phyloP scores from a whole-genome alignment of 2,888 invertebrate genomes.

The Spialia ferax region DNA sequence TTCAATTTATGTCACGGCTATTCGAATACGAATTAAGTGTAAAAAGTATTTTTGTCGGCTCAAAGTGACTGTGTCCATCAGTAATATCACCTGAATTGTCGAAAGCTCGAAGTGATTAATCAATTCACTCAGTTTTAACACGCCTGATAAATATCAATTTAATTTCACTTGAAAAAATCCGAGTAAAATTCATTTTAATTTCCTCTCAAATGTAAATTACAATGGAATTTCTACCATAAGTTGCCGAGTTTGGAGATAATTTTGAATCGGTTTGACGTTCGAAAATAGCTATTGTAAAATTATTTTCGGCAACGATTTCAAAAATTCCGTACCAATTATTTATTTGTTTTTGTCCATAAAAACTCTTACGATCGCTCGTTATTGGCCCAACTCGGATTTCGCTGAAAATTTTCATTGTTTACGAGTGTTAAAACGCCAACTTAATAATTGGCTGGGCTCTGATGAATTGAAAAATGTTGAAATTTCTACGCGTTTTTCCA shows the following conservation, averaged over 20 bases:
- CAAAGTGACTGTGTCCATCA: slow-evolving; percentile 8
- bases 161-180: slow-evolving; percentile 20
- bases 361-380: slow-evolving; percentile 48
- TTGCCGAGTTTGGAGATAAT: slow-evolving; percentile 5
- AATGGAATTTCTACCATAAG: slow-evolving; percentile 11
- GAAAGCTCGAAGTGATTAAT: slow-evolving; percentile 16
- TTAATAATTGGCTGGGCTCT: slow-evolving; percentile 42
- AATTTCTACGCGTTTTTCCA: not conserved
- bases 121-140: slow-evolving; percentile 25
- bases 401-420: slow-evolving; percentile 35
- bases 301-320: slow-evolving; percentile 21
- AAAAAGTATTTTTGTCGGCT: slow-evolving; percentile 1
- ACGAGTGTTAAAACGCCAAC: slow-evolving; percentile 40
- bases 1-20: slow-evolving; percentile 5
- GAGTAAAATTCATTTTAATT: slow-evolving; percentile 10
- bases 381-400: slow-evolving; percentile 41
- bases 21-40: not conserved
- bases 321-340: slow-evolving; percentile 39
- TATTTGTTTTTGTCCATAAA: slow-evolving; percentile 49
- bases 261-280: slow-evolving; percentile 4
- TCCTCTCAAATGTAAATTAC: not conserved
- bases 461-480: slow-evolving; percentile 38
- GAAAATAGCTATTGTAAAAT: slow-evolving; percentile 18
- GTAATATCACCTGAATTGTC: slow-evolving; percentile 8
- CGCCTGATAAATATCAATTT: slow-evolving; percentile 22